Conservation (phyloP, 2,888 invertebrate species). For the Corbicula japonica region DNA sequence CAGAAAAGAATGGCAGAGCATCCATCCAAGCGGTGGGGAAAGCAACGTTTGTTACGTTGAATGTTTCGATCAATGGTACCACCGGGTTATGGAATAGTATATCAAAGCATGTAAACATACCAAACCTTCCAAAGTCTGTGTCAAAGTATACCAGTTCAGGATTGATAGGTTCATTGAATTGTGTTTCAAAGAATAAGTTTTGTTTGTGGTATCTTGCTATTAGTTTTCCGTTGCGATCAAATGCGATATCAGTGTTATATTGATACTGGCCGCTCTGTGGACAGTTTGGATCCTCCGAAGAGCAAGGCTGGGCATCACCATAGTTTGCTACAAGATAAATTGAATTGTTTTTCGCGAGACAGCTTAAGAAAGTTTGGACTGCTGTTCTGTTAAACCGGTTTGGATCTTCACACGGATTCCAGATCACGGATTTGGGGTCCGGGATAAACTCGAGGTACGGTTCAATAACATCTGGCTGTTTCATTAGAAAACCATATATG, state of each 20-base stretch:
- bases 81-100: slow-evolving; percentile 92
- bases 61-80: slow-evolving; percentile 88
- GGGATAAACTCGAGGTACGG: slow-evolving; percentile 76
- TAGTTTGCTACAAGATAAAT: no score
- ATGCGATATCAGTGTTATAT: slow-evolving; percentile 91
- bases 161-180: slow-evolving; percentile 83
- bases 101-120: slow-evolving; percentile 94
- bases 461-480: no score
- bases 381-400: slow-evolving; percentile 41
- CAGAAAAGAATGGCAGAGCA: no score
- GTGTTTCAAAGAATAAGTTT: no score
- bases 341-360: slow-evolving; percentile 88
- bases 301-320: slow-evolving; percentile 20
- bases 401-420: slow-evolving; percentile 75
- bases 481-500: no score
- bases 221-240: no score
- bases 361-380: slow-evolving; percentile 85
- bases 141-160: slow-evolving; percentile 71
- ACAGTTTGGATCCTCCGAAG: no score
- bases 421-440: slow-evolving; percentile 87
- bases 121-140: slow-evolving; percentile 86
- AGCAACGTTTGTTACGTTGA: slow-evolving; percentile 79
- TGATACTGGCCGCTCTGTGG: slow-evolving; percentile 75
- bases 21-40: slow-evolving; percentile 94
- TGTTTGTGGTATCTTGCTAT: slow-evolving; percentile 82